These are phyloP conservation scores for Deroplatys truncata DNA, from an alignment of 2,888 invertebrate species.

Conservation along the genomic window DNA sequence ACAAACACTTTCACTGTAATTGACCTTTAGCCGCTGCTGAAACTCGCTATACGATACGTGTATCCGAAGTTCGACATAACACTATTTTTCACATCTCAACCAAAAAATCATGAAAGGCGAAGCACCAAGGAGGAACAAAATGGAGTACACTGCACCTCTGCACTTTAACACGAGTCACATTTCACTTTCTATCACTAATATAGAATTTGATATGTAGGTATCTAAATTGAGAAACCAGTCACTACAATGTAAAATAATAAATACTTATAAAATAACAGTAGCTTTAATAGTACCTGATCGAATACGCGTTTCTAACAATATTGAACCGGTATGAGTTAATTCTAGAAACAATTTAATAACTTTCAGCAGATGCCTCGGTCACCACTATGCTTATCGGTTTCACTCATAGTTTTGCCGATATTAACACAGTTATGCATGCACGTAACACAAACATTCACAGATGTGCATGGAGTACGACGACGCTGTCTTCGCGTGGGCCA, in stretches of 20 bases:
- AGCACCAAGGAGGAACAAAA: background rate
- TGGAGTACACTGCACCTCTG: background rate
- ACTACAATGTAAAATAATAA: too few relatives aligned
- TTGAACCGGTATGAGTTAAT: background rate
- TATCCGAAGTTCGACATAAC: background rate
- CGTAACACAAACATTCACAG: slow-evolving; percentile 26
- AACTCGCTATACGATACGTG: background rate
- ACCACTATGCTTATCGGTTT: background rate
- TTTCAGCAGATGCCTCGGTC: background rate
- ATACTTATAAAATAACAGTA: too few relatives aligned
- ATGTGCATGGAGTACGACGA: slow-evolving; percentile 17
- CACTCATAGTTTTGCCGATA: background rate
- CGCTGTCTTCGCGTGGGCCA: slow-evolving; percentile 1
- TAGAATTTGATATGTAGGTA: background rate
- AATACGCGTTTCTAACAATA: too few relatives aligned
- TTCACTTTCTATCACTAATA: background rate
- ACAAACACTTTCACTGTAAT: background rate
- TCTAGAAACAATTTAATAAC: background rate
- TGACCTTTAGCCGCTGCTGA: background rate
- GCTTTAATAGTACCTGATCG: too few relatives aligned
- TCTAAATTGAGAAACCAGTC: background rate
- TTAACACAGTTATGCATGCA: slow-evolving; percentile 6
- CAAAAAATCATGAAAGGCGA: background rate
- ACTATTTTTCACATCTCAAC: background rate
- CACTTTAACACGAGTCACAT: background rate